Evolutionary conservation across 2,113 vertebrate genomes (phyloP).

Genomic region (Petaurus breviceps): DNA sequence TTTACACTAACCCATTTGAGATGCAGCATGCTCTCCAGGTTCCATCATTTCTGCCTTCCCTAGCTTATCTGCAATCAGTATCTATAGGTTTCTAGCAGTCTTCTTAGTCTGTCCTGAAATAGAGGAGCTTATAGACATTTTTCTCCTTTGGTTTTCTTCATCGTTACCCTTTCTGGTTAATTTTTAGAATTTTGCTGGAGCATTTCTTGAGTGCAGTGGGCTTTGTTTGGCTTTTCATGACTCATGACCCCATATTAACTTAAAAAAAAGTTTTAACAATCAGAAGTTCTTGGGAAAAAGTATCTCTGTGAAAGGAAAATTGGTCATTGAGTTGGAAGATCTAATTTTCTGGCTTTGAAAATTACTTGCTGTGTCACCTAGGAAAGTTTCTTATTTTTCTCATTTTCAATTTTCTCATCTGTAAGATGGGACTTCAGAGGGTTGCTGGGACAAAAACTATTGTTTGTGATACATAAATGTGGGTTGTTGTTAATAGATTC

Average conservation of each 20-base stretch:
- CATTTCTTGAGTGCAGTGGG: not conserved
- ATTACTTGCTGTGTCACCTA: not conserved
- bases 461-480: not conserved
- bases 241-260: not conserved
- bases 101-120: not conserved
- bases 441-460: not conserved
- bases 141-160: not conserved
- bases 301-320: not conserved
- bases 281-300: not conserved
- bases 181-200: not conserved
- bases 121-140: not conserved
- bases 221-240: not conserved
- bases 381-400: not conserved
- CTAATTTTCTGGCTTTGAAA: not conserved
- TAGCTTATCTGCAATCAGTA: not conserved
- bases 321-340: not conserved
- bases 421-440: not conserved
- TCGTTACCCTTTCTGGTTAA: not conserved
- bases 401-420: not conserved
- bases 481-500: not conserved
- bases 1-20: not conserved
- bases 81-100: not conserved
- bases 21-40: not conserved
- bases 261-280: not conserved
- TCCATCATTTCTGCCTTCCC: not conserved